Base-by-base conservation (phyloP, 2,113 vertebrate species). In the Lycaon pictus region DNA sequence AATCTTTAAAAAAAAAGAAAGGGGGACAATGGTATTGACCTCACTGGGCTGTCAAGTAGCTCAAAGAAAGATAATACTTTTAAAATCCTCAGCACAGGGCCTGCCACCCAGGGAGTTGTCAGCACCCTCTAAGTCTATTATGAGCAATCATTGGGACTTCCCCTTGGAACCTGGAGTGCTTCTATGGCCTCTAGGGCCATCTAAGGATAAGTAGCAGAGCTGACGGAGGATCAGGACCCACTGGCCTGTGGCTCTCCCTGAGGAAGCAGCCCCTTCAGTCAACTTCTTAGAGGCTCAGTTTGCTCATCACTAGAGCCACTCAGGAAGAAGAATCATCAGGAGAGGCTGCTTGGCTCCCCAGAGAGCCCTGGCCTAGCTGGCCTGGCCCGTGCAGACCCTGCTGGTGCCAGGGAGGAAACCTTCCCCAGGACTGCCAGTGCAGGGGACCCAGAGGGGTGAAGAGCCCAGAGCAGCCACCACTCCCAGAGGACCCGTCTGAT, bases 261-360 rank as follows among this genome's bases (percentile, higher is more conserved):
- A 81, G 97, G 88, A 95, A 98, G 95, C 97, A 0, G 98, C 98
- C 98, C 98, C 98, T 98, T 99, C 98, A 99, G 99, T 74, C 98
- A 99, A 99, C 99, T 99, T 99, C 99, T 99, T 98, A 99, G 99
- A 99, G 99, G 98, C 97, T 98, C 91, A 97, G 95, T 97, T 97
- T 96, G 98, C 97, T 99, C 99, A 98, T 98, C 98, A 98, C 63
- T 80, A 65, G 84, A 98, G 97, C 97, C 62, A 5, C 55, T 98
- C 98, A 98, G 98, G 95, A 74, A 98, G 97, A 97, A 97, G 93
- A 7, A 60, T 99, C 99, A 99, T 99, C 98, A 99, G 0, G 3
- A 67, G 98, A 98, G 98, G 98, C 98, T 95, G 87, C 60, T 53
- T 79, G 23, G 32, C 58, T 83, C 55, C n/a, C 80, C 58, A 11